These are phyloP conservation scores for Antitype chi DNA, from an alignment of 2,888 invertebrate genomes.

Conservation along the genomic window DNA sequence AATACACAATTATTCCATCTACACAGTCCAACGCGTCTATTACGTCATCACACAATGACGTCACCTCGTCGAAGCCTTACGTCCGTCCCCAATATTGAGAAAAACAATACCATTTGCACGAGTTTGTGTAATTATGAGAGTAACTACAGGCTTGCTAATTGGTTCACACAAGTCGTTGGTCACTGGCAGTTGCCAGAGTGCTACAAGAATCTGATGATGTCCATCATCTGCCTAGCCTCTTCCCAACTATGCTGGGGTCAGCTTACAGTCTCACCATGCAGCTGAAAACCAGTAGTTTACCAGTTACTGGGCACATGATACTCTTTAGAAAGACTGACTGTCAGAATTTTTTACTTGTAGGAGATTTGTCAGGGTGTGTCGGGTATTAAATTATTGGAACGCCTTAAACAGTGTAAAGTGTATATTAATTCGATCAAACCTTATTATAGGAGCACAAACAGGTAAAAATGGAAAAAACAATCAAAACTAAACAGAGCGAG, in stretches of 20 bases:
- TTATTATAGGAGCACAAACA: too few relatives aligned
- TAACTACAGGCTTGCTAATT: neutral
- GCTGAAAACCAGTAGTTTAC: too few relatives aligned
- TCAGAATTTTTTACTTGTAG: too few relatives aligned
- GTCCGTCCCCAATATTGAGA: conserved; percentile 31
- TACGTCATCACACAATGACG: conserved; percentile 42
- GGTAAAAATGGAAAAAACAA: too few relatives aligned
- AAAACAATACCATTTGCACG: conserved; percentile 49
- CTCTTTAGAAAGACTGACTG: neutral
- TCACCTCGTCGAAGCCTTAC: conserved; percentile 46
- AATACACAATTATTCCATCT: conserved; percentile 11
- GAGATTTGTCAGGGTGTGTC: too few relatives aligned
- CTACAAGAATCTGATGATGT: neutral
- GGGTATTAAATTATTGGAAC: too few relatives aligned
- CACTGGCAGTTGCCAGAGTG: too few relatives aligned
- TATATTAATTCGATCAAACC: too few relatives aligned
- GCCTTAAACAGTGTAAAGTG: too few relatives aligned
- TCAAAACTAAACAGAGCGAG: too few relatives aligned
- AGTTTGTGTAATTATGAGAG: conserved; percentile 20
- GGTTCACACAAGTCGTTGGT: neutral
- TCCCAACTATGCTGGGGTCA: neutral
- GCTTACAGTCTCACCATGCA: neutral
- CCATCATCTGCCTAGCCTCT: neutral
- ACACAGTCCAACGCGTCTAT: neutral
- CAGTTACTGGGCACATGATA: neutral